Percentiles rank a stretch among this genome's conserved stretches.
Evolutionary conservation across 2,797 vertebrate genomes (phyloP).

Genomic region (Carduelis carduelis): DNA sequence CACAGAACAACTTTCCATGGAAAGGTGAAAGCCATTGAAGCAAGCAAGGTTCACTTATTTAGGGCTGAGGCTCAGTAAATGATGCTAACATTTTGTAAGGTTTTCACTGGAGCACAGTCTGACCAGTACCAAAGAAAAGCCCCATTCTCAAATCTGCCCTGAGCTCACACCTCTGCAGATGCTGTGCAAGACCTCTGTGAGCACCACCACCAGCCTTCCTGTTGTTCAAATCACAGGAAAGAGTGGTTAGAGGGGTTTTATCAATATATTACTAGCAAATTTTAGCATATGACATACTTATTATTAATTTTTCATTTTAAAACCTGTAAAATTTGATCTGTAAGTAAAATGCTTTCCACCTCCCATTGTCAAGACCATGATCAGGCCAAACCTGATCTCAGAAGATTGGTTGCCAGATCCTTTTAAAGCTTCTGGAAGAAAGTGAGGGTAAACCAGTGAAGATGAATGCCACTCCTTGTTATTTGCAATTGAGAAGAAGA

Average conservation of each 20-base stretch:
- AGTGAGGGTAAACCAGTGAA: not conserved
- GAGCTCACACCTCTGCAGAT: not conserved
- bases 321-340: not conserved
- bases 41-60: not conserved
- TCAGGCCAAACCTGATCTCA: not conserved
- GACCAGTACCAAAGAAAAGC: not conserved
- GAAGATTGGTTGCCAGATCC: not conserved
- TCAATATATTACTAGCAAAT: not conserved
- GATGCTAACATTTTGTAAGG: not conserved
- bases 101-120: not conserved
- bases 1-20: not conserved
- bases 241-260: not conserved
- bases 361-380: not conserved
- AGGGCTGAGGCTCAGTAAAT: not conserved
- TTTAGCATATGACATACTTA: not conserved
- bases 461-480: not conserved
- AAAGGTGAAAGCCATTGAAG: not conserved
- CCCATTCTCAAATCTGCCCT: not conserved
- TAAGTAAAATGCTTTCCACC: not conserved
- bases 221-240: not conserved
- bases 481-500: not conserved
- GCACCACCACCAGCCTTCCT: not conserved
- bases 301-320: not conserved
- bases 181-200: not conserved
- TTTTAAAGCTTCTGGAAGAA: conserved; percentile 7